Evolutionary conservation across 2,888 invertebrate species (phyloP), one percentile per base, ranked within the genome.

Genomic region (Gibbula magus): DNA sequence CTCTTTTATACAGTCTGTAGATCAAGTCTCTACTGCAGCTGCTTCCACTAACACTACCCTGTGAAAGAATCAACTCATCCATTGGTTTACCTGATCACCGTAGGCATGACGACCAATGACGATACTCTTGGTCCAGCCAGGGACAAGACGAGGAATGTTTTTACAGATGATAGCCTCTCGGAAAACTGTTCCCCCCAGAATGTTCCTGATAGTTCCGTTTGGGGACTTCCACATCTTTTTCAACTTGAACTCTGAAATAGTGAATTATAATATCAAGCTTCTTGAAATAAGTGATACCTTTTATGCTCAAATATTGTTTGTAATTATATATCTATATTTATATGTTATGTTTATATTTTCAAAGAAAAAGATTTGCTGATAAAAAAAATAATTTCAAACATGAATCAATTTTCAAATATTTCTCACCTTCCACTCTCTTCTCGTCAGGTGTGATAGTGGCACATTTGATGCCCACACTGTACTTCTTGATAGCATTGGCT

Each of bases 401-500:
- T 22, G n/a, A 22, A 13, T 8, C 5, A 4, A 16, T 45, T 1
- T 45, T 10, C 45, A 45, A 22, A 53, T 25, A 0, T 3, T n/a
- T 79, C 83, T 74, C 89, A 93, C 94, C 94, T 93, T 97, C 96
- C 0, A 99, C 98, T 92, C 99, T 95, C 53, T 97, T 96, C 93
- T 99, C 99, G 93, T 99, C 99, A 0, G 99, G 99, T 0, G 99
- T 99, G 85, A 99, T 99, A 2, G 99, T 94, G 32, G 99, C 99
- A 94, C 99, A 99, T 93, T 99, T 99, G 86, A 99, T 97, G 61
- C 99, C 99, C 76, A 99, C 99, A 93, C 98, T 98, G 94, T 98
- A 99, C 92, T 97, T 97, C 93, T 97, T 96, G 79, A 99, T 95
- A 18, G 99, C 99, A 93, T 98, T 96, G 8, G 99, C 99, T 93